These are phyloP conservation scores for Andrena haemorrhoa DNA, from an alignment of 2,888 invertebrate genomes.

Conservation along the genomic window DNA sequence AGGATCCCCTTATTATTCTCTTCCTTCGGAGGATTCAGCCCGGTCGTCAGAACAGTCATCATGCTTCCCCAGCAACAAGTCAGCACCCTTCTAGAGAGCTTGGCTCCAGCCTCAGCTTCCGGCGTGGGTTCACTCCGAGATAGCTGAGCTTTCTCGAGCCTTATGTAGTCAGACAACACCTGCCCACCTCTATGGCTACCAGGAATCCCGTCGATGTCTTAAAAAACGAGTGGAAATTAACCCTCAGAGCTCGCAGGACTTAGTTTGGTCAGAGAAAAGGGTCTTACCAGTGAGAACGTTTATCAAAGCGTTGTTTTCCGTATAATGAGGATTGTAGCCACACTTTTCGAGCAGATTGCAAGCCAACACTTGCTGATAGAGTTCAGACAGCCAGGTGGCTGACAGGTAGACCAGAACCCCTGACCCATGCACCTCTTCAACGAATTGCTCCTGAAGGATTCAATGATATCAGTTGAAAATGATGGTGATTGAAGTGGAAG, in stretches of 20 bases:
- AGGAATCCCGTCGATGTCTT: constrained; percentile 94
- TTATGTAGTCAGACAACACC: constrained; percentile 94
- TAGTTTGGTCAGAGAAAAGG: background rate
- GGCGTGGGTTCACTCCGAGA: constrained; percentile 89
- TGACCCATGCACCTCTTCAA: constrained; percentile 96
- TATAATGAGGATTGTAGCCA: constrained; percentile 87
- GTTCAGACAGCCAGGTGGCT: constrained; percentile 96
- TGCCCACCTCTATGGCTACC: constrained; percentile 89
- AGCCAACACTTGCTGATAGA: constrained; percentile 94
- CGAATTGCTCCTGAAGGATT: constrained; percentile 91
- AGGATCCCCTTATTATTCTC: constrained; percentile 81
- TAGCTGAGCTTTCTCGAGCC: constrained; percentile 91
- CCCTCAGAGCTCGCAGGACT: no score
- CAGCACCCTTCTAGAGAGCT: constrained; percentile 91
- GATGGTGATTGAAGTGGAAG: background rate
- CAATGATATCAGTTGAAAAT: background rate
- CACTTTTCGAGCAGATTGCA: constrained; percentile 90
- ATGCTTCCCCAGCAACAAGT: constrained; percentile 97
- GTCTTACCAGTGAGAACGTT: constrained; percentile 90
- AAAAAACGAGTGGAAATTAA: background rate
- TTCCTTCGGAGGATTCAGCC: constrained; percentile 82
- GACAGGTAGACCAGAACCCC: constrained; percentile 97
- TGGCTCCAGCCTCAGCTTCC: constrained; percentile 92
- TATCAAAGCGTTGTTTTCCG: constrained; percentile 88
- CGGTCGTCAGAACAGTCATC: constrained; percentile 94